Evolutionary conservation across 2,113 vertebrate genomes (phyloP), one percentile per base, ranked within the genome.

Genomic region (Eira barbara): DNA sequence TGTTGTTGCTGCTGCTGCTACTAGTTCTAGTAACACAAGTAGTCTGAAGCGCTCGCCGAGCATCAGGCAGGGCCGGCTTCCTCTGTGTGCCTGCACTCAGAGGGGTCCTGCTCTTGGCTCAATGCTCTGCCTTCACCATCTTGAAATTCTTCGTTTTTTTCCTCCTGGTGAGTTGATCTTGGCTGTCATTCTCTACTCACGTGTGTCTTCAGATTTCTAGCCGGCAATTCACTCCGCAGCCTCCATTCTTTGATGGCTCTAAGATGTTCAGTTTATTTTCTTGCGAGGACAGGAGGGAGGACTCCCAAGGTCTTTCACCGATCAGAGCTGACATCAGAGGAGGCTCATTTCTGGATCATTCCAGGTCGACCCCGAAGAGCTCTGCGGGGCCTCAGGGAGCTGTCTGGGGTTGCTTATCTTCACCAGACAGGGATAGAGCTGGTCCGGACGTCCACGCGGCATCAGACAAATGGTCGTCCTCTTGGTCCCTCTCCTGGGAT

Each of bases 31-130:
- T 3, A 34, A 10, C 6, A 3, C 34, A 20, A 23, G 31, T 7
- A 31, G 39, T 7, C 14, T 4, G 4, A 10, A 31, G 34, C 11
- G 7, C 55, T 20, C 25, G 2, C 42, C 4, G 0, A 21, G 11
- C 11, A 2, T 17, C 4, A 9, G 15, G 63, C 4, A 20, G 63
- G 17, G 5, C 13, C 1, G 0, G 1, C 36, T 10, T n/a, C 36
- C 18, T 12, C 4, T 4, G 0, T 3, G 14, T 34, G 36, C 17
- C 67, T 2, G 23, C 6, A n/a, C 69, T 34, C 81, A 31, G 67
- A 82, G 27, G 20, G 79, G 2, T 4, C 80, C 15, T 36, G 11
- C 52, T 29, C 63, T 57, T 39, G 17, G 7, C 14, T 74, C 23
- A 21, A 34, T 17, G 55, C 8, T 23, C 55, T 52, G 25, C 34